Conservation (phyloP, 2,888 invertebrate species). For the Tribolium freemani region DNA sequence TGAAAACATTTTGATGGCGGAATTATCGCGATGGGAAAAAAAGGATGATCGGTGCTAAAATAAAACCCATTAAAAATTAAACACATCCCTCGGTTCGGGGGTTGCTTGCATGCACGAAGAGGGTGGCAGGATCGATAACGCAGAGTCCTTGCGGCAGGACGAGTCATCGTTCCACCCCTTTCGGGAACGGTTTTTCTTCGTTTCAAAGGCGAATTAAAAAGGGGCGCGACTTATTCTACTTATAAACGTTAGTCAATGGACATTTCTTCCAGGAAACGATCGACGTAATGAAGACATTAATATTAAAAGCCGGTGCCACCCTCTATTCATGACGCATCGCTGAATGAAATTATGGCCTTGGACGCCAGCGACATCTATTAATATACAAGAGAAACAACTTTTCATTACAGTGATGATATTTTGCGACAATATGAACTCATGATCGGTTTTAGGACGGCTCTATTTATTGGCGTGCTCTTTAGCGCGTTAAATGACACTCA, state of each 20-base stretch:
- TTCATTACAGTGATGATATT: neutral
- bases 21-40: constrained; percentile 15
- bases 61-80: constrained; percentile 52
- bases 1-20: constrained; percentile 38
- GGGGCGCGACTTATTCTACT: neutral
- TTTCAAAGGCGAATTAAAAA: neutral
- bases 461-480: neutral
- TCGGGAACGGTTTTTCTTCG: neutral
- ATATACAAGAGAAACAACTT: neutral
- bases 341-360: constrained; percentile 25
- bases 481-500: neutral
- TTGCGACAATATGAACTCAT: neutral
- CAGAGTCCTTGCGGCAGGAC: constrained; percentile 30
- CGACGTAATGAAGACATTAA: constrained; percentile 24
- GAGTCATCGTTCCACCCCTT: constrained; percentile 22
- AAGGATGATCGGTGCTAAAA: constrained; percentile 35
- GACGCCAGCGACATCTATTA: constrained; percentile 13
- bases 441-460: neutral
- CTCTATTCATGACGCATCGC: constrained; percentile 20
- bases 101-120: constrained; percentile 47
- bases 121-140: constrained; percentile 46
- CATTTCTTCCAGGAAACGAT: constrained; percentile 9
- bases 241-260: neutral
- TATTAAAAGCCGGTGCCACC: constrained; percentile 5
- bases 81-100: constrained; percentile 47